Evolutionary conservation across 1,140 invertebrate genomes (phyloP).

Genomic region (Drosophila busckii): DNA sequence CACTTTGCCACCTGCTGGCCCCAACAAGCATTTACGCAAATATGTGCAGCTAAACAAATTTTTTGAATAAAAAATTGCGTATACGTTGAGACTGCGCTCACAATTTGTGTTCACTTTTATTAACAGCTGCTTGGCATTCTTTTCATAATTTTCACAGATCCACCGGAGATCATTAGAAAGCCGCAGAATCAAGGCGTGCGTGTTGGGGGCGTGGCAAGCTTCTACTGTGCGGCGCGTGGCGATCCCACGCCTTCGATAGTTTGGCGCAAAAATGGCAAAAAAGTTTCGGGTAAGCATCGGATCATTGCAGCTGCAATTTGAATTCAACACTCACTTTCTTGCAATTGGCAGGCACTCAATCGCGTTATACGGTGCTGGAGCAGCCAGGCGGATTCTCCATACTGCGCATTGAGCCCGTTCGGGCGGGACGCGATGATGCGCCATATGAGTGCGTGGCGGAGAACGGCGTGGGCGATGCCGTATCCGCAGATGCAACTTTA

Average conservation of each 20-base stretch:
- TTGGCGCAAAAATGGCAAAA: slow-evolving; percentile 94
- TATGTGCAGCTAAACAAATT: too few species aligned
- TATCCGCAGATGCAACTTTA: slow-evolving; percentile 91
- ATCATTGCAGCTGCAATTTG: not conserved
- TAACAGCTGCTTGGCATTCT: slow-evolving; percentile 47
- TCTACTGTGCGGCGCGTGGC: slow-evolving; percentile 95
- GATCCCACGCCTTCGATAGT: slow-evolving; percentile 92
- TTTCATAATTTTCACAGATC: slow-evolving; percentile 85
- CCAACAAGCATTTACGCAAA: too few species aligned
- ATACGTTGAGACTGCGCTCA: too few species aligned
- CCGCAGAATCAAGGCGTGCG: slow-evolving; percentile 93
- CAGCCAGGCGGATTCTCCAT: slow-evolving; percentile 85
- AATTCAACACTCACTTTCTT: slow-evolving; percentile 22
- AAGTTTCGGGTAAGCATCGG: slow-evolving; percentile 84
- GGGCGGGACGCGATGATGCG: slow-evolving; percentile 89
- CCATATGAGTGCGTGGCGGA: slow-evolving; percentile 97
- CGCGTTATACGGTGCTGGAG: slow-evolving; percentile 82
- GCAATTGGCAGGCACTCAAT: slow-evolving; percentile 82
- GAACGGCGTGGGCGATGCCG: slow-evolving; percentile 96
- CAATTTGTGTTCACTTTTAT: not conserved
- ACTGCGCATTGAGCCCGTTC: slow-evolving; percentile 94
- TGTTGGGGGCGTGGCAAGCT: slow-evolving; percentile 93
- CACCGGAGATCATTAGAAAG: slow-evolving; percentile 91
- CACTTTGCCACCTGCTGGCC: too few species aligned
- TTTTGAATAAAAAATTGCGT: too few species aligned